Base-by-base conservation (phyloP, 2,888 invertebrate genomes). In the Andrena praecox region DNA sequence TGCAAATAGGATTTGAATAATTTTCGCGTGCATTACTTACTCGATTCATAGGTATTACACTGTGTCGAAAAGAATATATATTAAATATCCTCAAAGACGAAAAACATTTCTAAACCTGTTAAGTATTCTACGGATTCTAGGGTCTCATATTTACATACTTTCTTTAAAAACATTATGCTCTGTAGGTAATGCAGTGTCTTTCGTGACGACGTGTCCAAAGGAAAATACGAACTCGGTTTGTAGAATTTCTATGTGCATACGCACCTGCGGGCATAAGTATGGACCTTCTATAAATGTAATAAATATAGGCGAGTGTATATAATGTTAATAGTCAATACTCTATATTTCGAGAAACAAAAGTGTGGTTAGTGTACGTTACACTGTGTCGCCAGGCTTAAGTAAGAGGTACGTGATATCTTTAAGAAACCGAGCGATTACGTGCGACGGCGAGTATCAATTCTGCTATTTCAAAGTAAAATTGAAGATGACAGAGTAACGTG, bases 311-410 rank as follows among this genome's bases (percentile, higher is more conserved):
- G 2, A n/a, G 8, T 20, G 20, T 20, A 8, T 52, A 20, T 27
- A 24, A 24, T 24, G 24, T 24, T 20, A 52, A 52, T 16, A 16
- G 24, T 56, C 56, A 24, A 27, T 56, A 27, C 24, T 56, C 10
- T 27, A 27, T 1, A 27, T 1, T 24, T 56, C 24, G 20, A 52
- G 52, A 20, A 27, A 27, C 8, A 27, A 56, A 56, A 24, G 27
- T 56, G 56, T 56, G 56, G 56, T 56, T 56, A 56, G 56, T 20
- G 56, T 56, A 56, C 56, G 10, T 56, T 24, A 27, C 8, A 27
- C 10, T 24, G 24, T 56, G 24, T 56, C 56, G 20, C 10, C 27
- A 56, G 27, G 10, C 27, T 54, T 54, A 10, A 56, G 10, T 12
- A 1, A 24, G 24, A 56, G 56, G 56, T 56, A 56, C 24, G 56